Conservation (phyloP, 2,113 vertebrate genomes). For the Perca schrenkii region DNA sequence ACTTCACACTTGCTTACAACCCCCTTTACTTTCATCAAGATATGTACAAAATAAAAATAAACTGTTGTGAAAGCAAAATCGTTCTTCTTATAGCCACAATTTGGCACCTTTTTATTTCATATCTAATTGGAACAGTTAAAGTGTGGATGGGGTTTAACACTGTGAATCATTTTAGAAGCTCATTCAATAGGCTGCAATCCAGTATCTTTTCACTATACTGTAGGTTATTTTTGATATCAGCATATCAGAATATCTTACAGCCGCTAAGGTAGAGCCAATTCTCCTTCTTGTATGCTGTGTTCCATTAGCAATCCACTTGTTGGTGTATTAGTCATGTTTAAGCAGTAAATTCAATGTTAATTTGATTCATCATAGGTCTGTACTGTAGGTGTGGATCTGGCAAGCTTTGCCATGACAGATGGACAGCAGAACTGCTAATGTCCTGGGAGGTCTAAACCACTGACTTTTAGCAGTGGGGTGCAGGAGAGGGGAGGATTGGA, state of each 20-base stretch:
- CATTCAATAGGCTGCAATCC: constrained; percentile 12
- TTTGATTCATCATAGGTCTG: constrained; percentile 24
- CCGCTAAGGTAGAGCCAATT: neutral
- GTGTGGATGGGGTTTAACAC: constrained; percentile 17
- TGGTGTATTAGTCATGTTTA: neutral
- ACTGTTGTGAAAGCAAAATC: constrained; percentile 19
- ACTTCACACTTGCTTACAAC: constrained; percentile 45
- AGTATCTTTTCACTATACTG: neutral
- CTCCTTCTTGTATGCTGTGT: neutral
- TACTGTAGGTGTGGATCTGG: constrained; percentile 57
- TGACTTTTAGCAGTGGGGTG: constrained; percentile 73
- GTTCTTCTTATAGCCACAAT: constrained; percentile 19
- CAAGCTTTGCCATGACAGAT: constrained; percentile 64
- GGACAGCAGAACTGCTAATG: constrained; percentile 64
- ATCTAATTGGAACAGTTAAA: constrained; percentile 26
- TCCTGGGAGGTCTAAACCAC: constrained; percentile 64
- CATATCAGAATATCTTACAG: neutral
- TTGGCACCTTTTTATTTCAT: constrained; percentile 33
- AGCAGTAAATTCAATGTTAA: constrained; percentile 11
- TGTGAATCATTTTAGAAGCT: constrained; percentile 5
- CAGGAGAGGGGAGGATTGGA: constrained; percentile 72
- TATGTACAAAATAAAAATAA: constrained; percentile 29
- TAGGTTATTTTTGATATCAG: constrained; percentile 13
- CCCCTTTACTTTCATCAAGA: neutral
- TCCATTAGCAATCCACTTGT: neutral